Conservation (phyloP, 2,113 vertebrate species). For the Mixornis gularis region DNA sequence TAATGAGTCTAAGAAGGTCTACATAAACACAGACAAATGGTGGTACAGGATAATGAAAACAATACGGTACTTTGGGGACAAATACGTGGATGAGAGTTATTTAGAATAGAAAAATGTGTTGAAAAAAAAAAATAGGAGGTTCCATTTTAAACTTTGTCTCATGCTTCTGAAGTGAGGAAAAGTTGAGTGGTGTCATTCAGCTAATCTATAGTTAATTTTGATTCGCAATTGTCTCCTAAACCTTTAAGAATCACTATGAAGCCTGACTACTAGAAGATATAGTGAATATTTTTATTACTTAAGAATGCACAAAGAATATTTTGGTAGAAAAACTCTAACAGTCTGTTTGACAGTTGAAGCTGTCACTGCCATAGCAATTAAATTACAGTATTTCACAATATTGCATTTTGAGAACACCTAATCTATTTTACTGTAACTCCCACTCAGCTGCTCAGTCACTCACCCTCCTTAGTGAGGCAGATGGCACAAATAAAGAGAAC, state of each 20-base stretch:
- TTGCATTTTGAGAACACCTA: not conserved
- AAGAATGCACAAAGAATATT: not conserved
- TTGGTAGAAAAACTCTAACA: not conserved
- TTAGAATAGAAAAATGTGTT: not conserved
- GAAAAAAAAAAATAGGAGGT: not conserved
- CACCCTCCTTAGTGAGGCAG: not conserved
- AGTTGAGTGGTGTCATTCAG: not conserved
- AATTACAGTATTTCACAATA: not conserved
- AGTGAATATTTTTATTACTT: not conserved
- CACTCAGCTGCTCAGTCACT: not conserved
- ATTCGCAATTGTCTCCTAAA: not conserved
- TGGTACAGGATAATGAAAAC: not conserved
- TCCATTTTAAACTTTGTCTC: not conserved
- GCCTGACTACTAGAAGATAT: not conserved
- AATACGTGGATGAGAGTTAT: not conserved
- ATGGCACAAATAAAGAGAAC: not conserved
- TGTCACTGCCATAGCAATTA: not conserved
- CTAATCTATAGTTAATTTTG: not conserved
- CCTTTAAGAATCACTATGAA: not conserved
- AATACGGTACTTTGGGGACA: not conserved
- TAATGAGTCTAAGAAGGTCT: not conserved
- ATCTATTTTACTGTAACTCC: not conserved
- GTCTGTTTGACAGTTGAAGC: not conserved
- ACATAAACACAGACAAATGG: not conserved
- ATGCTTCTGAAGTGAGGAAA: not conserved